Base-by-base conservation (phyloP, 2,888 invertebrate species). In the Galerucella calmariensis region DNA sequence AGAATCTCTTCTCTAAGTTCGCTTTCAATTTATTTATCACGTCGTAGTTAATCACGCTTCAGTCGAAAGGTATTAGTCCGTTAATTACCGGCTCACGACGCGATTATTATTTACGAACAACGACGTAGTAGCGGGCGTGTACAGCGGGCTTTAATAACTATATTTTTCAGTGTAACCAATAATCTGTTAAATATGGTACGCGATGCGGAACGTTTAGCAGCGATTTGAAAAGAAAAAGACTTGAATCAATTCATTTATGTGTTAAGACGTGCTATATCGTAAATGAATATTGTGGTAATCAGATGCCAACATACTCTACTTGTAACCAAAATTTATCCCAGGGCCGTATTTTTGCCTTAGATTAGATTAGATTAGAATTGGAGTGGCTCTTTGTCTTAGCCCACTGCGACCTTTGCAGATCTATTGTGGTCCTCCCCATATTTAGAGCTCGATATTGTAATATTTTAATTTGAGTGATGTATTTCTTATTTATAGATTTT, bases 91-190 rank as follows among this genome's bases (percentile, higher is more conserved):
- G 56, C 16, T 56, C 56, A 56, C 56, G 56, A 56, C 16, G 56
- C 11, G 56, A 51, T 56, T 56, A 56, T 56, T 56, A 56, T 56
- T 56, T 56, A 56, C 20, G 56, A 56, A 56, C 56, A 16, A 56
- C 20, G 20, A 56, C 56, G 10, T 56, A 20, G 56, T 56, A 56
- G 56, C 56, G 56, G 56, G 56, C 56, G 56, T 56, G 10, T 20
- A 56, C 51, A 10, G 56, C 56, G 20, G 16, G 9, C 20, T 56
- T 16, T 56, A 56, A 56, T 56, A n/a, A 56, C 56, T 56, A 56
- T 56, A 56, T 56, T 56, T 56, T 56, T 56, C 56, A 56, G 20
- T 10, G 3, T 56, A 56, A 16, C 56, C 9, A 56, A 20, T 56
- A 56, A 20, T 56, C 56, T 56, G 56, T 56, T 56, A 56, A 56